phyloP scores from a whole-genome alignment of 2,797 vertebrate species.

The Rhabdomys pumilio region DNA sequence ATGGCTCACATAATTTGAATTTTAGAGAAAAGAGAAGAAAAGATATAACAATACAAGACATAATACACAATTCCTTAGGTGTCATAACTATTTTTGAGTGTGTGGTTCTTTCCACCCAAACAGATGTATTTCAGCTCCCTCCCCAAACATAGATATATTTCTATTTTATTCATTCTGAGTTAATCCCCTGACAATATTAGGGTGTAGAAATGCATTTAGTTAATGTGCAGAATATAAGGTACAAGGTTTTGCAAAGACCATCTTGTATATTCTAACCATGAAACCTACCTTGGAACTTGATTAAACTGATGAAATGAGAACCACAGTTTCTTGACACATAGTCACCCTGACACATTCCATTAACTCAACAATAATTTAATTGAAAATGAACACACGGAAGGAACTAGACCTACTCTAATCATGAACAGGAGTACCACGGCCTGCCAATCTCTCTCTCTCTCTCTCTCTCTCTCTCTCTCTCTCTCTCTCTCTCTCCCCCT shows the following conservation, averaged over 20 bases:
- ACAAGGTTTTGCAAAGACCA: background rate
- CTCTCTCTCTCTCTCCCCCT: background rate
- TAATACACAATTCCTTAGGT: background rate
- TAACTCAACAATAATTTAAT: background rate
- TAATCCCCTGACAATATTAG: background rate
- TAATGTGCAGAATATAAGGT: slow-evolving; percentile 27
- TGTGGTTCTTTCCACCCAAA: background rate
- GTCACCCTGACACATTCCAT: background rate
- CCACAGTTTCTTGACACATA: background rate
- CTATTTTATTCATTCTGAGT: slow-evolving; percentile 62
- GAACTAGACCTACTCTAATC: background rate
- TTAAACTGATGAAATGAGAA: slow-evolving; percentile 24
- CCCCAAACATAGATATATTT: background rate
- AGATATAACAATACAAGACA: background rate
- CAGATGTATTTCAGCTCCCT: background rate
- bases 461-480: background rate
- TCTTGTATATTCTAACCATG: background rate
- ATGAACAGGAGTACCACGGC: background rate
- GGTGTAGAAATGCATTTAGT: background rate
- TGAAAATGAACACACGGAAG: background rate
- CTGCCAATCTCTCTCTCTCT: background rate
- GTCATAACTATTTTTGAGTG: slow-evolving; percentile 10
- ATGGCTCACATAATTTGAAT: slow-evolving; percentile 17
- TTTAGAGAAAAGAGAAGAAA: background rate
- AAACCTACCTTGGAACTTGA: background rate